Evolutionary conservation across 2,113 vertebrate genomes (phyloP).

Genomic region (Zonotrichia leucophrys): DNA sequence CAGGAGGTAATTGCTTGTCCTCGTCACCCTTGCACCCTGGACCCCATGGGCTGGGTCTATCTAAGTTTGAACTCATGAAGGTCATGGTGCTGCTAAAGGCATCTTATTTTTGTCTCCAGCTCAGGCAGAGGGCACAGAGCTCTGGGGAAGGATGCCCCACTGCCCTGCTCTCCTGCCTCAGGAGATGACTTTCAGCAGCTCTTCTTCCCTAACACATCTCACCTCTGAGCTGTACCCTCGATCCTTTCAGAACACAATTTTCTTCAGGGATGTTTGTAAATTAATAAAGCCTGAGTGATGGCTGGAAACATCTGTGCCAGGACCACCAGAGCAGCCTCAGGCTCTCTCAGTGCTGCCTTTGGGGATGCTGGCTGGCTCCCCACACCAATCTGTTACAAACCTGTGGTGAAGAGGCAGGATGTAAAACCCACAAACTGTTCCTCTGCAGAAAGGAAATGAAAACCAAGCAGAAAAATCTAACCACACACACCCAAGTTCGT

Average conservation of each 20-base stretch:
- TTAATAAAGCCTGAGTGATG: background rate
- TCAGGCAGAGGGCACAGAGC: background rate
- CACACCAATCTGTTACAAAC: background rate
- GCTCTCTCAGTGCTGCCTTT: background rate
- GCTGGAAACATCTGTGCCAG: background rate
- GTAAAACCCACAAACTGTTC: constrained; percentile 49
- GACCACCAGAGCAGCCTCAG: background rate
- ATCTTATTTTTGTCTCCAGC: background rate
- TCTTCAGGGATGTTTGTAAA: background rate
- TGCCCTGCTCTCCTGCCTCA: background rate
- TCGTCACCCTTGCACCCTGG: background rate
- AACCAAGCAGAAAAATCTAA: constrained; percentile 55
- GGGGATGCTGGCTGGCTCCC: background rate
- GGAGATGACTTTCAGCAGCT: background rate
- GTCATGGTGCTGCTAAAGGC: background rate
- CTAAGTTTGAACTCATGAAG: rapidly evolving
- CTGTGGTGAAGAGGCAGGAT: constrained; percentile 31
- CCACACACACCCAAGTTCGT: background rate
- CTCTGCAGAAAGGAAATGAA: constrained; percentile 51
- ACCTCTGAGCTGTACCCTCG: background rate
- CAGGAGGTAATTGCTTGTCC: background rate
- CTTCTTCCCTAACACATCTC: background rate
- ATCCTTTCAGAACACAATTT: background rate
- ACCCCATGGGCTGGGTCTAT: background rate
- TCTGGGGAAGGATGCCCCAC: background rate